phyloP scores from a whole-genome alignment of 2,888 invertebrate genomes.

The Cosmorhoe ocellata region DNA sequence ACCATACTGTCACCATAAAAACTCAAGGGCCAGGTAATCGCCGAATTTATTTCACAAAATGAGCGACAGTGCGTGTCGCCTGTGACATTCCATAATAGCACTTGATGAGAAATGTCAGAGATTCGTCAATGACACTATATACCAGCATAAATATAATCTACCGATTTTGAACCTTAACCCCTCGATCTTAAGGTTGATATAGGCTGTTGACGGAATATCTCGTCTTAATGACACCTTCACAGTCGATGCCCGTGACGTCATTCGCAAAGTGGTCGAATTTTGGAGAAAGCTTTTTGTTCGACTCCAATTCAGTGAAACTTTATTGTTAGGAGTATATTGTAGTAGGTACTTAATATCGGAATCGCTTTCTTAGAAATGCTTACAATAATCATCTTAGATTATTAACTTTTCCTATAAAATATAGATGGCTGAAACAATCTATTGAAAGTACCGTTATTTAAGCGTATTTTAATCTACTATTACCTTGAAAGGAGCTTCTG shows the following conservation, averaged over 20 bases:
- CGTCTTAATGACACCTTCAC: conserved; percentile 48
- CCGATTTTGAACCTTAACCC: conserved; percentile 12
- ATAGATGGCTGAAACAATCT: too few relatives aligned
- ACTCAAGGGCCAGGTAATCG: conserved; percentile 29
- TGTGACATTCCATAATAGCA: conserved; percentile 45
- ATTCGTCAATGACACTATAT: conserved; percentile 54
- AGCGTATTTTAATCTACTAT: too few relatives aligned
- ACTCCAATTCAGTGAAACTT: conserved; percentile 5
- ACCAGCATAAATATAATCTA: background rate
- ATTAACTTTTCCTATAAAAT: too few relatives aligned
- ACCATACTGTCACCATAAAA: conserved; percentile 28
- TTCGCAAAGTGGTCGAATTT: conserved; percentile 37
- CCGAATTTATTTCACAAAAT: conserved; percentile 32
- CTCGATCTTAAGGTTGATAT: conserved; percentile 1
- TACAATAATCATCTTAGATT: too few relatives aligned
- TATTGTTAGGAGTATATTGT: background rate
- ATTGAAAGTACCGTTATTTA: too few relatives aligned
- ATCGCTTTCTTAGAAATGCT: too few relatives aligned
- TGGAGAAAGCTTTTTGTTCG: conserved; percentile 25
- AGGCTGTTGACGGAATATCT: conserved; percentile 4
- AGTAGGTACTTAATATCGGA: too few relatives aligned
- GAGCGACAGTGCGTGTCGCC: conserved; percentile 33
- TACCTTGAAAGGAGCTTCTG: too few relatives aligned
- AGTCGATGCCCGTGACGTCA: conserved; percentile 49
- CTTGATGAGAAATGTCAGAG: conserved; percentile 52